Base-by-base conservation (phyloP, 2,888 invertebrate genomes). In the Idaea aversata region DNA sequence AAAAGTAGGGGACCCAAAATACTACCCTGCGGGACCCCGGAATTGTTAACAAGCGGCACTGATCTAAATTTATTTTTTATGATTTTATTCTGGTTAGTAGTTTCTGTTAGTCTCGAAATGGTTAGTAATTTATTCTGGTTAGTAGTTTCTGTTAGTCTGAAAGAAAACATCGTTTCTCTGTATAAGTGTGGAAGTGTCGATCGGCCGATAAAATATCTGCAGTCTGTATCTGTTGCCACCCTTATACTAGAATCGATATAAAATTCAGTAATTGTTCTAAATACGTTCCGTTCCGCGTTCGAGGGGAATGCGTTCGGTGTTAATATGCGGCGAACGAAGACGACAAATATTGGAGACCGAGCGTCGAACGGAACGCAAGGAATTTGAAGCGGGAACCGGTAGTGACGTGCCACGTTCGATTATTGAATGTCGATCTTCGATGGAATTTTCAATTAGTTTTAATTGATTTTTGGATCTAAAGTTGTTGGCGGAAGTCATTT, bases 281-380 rank as follows among this genome's bases (percentile, higher is more conserved):
- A 70, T 72, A 73, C 70, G 72, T 70, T 73, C 72, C 71, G 68
- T 65, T 65, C 63, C 65, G 69, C 70, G 73, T 68, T 47, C 47
- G 47, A 47, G 75, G 75, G 25, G 83, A 80, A 85, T 83, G 80
- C 77, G 76, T 68, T 73, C 71, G 75, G 75, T 75, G 79, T 82
- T 80, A 83, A 83, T 84, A 83, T 83, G 81, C 83, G 79, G 75
- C 69, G 73, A 69, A 65, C 47, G 71, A 71, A 68, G 66, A 75
- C 82, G 82, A 80, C 85, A 85, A 86, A 88, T 87, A 88, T 86
- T 78, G 80, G 76, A 69, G 78, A 47, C 10, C 71, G 71, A 73
- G 74, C 72, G 77, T 74, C 70, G 79, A 78, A 76, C 76, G 77
- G 76, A 80, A 84, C 85, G 85, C 77, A 59, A 57, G 84, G 88